Conservation (phyloP, 2,888 invertebrate species). For the Nymphalis c-album region DNA sequence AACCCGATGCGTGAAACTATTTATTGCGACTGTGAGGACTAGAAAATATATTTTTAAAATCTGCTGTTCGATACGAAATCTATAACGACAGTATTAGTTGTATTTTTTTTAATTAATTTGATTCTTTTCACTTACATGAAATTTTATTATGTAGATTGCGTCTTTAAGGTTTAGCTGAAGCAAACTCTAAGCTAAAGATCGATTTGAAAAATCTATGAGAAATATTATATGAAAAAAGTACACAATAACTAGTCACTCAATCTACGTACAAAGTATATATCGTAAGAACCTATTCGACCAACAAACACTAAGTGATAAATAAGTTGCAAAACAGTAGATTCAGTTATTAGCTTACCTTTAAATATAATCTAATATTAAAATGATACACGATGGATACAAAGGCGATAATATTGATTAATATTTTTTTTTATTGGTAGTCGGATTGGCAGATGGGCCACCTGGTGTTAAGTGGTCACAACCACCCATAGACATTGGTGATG, state of each 20-base stretch:
- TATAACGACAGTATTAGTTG: too few species aligned
- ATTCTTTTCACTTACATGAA: too few species aligned
- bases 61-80: too few species aligned
- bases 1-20: neutral
- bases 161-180: neutral
- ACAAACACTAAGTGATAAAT: constrained; percentile 6
- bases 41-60: too few species aligned
- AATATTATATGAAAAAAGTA: neutral
- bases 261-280: neutral
- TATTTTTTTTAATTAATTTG: too few species aligned
- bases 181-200: neutral
- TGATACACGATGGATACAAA: constrained; percentile 17
- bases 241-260: neutral
- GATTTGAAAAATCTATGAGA: neutral
- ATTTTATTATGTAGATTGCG: neutral
- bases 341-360: neutral
- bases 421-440: too few species aligned
- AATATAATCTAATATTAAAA: neutral
- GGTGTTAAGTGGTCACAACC: too few species aligned
- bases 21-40: neutral
- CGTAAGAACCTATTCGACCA: neutral
- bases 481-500: too few species aligned
- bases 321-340: neutral
- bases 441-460: too few species aligned
- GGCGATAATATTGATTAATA: neutral